Evolutionary conservation across 2,797 vertebrate species (phyloP).

Genomic region (Rhinoraja longicauda): DNA sequence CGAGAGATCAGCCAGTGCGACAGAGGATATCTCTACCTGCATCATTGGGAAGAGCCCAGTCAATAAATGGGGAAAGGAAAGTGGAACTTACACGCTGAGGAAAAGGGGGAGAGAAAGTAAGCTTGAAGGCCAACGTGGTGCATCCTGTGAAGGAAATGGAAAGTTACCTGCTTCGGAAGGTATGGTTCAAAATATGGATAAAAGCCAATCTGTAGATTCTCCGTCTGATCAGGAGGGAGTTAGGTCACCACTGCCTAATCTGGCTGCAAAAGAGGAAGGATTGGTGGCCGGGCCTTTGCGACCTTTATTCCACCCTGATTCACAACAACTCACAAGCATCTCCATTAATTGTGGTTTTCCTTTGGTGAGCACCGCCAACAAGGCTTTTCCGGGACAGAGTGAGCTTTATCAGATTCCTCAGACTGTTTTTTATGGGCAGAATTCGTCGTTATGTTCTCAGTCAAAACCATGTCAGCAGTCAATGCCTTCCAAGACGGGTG

Average conservation of each 20-base stretch:
- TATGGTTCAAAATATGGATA: constrained; percentile 31
- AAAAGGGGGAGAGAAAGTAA: constrained; percentile 53
- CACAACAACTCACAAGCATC: constrained; percentile 41
- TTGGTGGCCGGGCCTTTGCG: constrained; percentile 55
- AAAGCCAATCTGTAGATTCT: constrained; percentile 48
- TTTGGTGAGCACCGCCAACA: constrained; percentile 31
- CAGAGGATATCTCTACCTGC: constrained; percentile 51
- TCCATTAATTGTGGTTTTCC: constrained; percentile 34
- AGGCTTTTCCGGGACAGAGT: constrained; percentile 20
- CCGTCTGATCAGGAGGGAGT: constrained; percentile 57
- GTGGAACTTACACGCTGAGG: constrained; percentile 61
- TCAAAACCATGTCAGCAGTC: constrained; percentile 57
- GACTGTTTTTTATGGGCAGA: constrained; percentile 63
- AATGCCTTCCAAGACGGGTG: constrained; percentile 46
- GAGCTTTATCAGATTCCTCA: constrained; percentile 52
- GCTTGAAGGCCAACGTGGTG: constrained; percentile 51
- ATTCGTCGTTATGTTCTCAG: constrained; percentile 47
- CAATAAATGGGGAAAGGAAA: constrained; percentile 68
- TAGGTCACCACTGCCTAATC: constrained; percentile 50
- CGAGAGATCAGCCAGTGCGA: constrained; percentile 40
- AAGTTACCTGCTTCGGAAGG: constrained; percentile 17
- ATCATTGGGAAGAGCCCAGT: constrained; percentile 52
- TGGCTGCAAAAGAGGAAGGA: constrained; percentile 49
- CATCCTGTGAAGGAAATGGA: constrained; percentile 38
- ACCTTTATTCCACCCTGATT: constrained; percentile 48